Evolutionary conservation across 2,113 vertebrate genomes (phyloP), one percentile per base, ranked within the genome.

Genomic region (Serinus canaria): DNA sequence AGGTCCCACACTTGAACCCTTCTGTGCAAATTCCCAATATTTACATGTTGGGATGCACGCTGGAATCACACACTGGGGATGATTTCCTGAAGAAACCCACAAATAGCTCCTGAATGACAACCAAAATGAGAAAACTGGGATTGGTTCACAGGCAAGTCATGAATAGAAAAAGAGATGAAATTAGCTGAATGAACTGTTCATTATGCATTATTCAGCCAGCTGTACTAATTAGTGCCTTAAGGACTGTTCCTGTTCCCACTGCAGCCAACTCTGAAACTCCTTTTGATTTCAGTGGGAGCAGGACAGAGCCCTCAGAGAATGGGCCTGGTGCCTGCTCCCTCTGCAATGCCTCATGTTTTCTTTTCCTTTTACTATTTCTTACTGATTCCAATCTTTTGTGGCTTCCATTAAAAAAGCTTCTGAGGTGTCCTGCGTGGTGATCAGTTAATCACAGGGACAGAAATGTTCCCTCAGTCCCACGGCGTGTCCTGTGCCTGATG

Each of bases 221-320:
- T 96, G 87, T 89, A 94, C 95, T 95, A 96, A 97, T 97, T 94
- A 95, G 95, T 89, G 94, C 95, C 95, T 95, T 96, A 87, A 96
- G 96, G 87, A 96, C 93, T 87, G 94, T 95, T 95, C 89, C 74
- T 95, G 84, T 92, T 97, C 83, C 77, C 70, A 13, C 69, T 94
- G 95, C 77, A 97, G 94, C 94, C 95, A 95, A 79, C 87, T 94
- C 94, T 53, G 39, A 37, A 94, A 91, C 87, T 94, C 68, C 47
- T 97, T 95, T 95, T 91, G 81, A 92, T 95, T 96, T 84, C 77
- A 89, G 81, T 19, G 84, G 89, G 94, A 94, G 91, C 91, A 66
- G 81, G 95, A 87, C 58, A 17, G 87, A 94, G 70, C 91, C 87
- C 69, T 89, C 62, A 22, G 89, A 91, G 95, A 39, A 76, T 7